Base-by-base conservation (phyloP, 2,888 invertebrate genomes). In the Lasioglossum pauxillum region DNA sequence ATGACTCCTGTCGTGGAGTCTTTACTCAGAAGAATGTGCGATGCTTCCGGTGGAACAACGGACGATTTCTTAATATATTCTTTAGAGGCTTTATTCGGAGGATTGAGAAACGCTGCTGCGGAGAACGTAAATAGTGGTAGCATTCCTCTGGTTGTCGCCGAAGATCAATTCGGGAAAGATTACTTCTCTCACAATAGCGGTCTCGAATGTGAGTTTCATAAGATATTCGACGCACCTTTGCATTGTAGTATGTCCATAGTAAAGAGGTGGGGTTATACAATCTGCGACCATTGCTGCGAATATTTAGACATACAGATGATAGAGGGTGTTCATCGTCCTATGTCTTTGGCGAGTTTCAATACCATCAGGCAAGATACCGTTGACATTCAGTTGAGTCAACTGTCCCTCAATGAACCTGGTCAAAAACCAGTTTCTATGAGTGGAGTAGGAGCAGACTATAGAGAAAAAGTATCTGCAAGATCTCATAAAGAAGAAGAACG, bases 91-190 rank as follows among this genome's bases (percentile, higher is more conserved):
- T 86, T 96, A 83, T 95, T 95, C 78, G 89, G 88, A 5, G 79
- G 88, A 12, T 75, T 95, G 19, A 90, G 91, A 46, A 95, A 95
- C 78, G 87, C 91, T 19, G 75, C 92, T 5, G 49, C 57, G 0
- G 23, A 69, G 10, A 71, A 53, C 8, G 41, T 67, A 23, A 19
- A 64, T 0, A 0, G 38, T 27, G 19, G 71, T 2, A 80, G 60
- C n/a, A 85, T 90, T 19, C 85, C 88, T 5, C 7, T 71, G 0
- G 75, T 88, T 8, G 12, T 95, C 16, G 95, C 95, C 14, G 89
- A 91, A 41, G 83, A 90, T 2, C 95, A 95, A 88, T 90, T 96
- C n/a, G 91, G 92, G 19, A 95, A 94, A 85, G 95, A 96, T 85
- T 75, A 91, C 0, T 95, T 95, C 87, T 91, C 92, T 41, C 94